phyloP scores from a whole-genome alignment of 64 coral and sea anemone genomes.

The Montipora cactus region DNA sequence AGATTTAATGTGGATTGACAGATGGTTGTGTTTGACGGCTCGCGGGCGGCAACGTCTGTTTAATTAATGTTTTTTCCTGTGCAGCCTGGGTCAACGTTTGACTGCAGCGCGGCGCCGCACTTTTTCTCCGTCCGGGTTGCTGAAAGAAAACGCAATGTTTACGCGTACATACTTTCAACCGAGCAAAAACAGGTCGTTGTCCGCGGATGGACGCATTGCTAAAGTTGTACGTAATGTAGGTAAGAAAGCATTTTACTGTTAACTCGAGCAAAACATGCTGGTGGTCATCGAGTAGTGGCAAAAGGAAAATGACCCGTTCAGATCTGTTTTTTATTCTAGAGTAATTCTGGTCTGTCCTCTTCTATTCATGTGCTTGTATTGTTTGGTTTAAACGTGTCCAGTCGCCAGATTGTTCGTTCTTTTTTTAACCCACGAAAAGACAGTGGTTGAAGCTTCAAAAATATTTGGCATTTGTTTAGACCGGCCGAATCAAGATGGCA shows the following conservation, averaged over 20 bases:
- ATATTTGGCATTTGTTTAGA: background rate
- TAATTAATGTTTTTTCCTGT: background rate
- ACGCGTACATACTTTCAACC: background rate
- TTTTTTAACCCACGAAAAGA: background rate
- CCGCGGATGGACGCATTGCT: constrained; percentile 10
- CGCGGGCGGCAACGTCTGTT: background rate
- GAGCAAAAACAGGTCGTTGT: constrained; percentile 16
- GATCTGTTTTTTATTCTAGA: background rate
- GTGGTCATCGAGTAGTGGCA: no score
- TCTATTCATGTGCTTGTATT: background rate
- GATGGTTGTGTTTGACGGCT: background rate
- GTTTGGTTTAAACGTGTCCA: background rate
- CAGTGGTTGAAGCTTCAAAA: background rate
- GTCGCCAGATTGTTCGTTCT: background rate
- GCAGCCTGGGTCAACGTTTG: background rate
- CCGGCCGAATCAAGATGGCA: no score
- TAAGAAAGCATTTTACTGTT: background rate
- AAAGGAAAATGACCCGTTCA: no score
- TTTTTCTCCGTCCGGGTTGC: background rate
- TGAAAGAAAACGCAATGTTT: constrained; percentile 7
- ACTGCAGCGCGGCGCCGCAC: background rate
- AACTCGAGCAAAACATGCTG: no score
- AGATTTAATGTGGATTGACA: background rate
- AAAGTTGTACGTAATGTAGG: background rate
- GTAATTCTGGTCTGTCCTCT: background rate